Evolutionary conservation across 2,888 invertebrate species (phyloP), one percentile per base, ranked within the genome.

Genomic region (Therioaphis trifolii): DNA sequence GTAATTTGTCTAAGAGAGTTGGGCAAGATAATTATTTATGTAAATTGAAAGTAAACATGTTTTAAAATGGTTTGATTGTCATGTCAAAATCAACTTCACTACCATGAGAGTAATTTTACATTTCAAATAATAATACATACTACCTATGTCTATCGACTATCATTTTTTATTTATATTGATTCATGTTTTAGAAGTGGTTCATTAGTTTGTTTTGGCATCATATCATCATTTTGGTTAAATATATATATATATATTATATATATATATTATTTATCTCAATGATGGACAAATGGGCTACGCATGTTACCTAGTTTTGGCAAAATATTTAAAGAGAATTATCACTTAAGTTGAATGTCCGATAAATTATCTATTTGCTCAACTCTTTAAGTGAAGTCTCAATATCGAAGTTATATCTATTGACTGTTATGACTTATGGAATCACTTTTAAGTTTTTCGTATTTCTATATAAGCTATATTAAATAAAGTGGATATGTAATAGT

Each of bases 91-190:
- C 43, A 35, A 35, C 55, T 55, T 12, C 15, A 55, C 18, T 24
- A 66, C 52, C 29, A 9, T 15, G 21, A 71, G 46, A 52, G 29
- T n/a, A 21, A 43, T 74, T 40, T 58, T 55, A 75, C 18, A 11
- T 75, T 61, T 75, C 15, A 58, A 49, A 49, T 77, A 61, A 76
- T 76, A 49, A 49, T 46, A 76, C 43, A 49, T 46, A 76, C 43
- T 12, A 43, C 74, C 11, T 58, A n/a, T n/a, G n/a, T n/a, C n/a
- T n/a, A n/a, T n/a, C n/a, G n/a, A n/a, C n/a, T n/a, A 52, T 29
- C 12, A 43, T 11, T 46, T 14, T 35, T 55, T 24, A 18, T 14
- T 12, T 29, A 18, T 68, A 29, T 80, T 80, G 21, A 80, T 15
- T 71, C 52, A 69, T 55, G 79, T 27, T 79, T 55, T 79, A 58